Conservation (phyloP, 2,888 invertebrate genomes). For the Drosophila paramelanica region DNA sequence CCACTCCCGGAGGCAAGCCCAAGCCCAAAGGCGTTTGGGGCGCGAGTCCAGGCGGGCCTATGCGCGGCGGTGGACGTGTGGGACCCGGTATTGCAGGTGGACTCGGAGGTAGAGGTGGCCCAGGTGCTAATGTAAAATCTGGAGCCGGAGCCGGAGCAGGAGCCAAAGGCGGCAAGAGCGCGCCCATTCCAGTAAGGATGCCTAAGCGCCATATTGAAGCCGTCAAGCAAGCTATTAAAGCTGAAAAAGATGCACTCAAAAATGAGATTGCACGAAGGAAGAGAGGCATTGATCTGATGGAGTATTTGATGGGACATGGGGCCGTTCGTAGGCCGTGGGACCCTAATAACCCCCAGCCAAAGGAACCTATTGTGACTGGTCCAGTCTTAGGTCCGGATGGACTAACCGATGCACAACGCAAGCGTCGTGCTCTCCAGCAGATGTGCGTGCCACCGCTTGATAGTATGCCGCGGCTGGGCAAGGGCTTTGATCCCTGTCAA, state of each 20-base stretch:
- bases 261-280: conserved; percentile 15
- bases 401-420: conserved; percentile 51
- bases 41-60: conserved; percentile 23
- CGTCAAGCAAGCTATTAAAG: conserved; percentile 3
- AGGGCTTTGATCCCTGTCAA: conserved; percentile 48
- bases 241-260: conserved; percentile 11
- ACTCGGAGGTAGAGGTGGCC: conserved; percentile 12
- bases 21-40: conserved; percentile 26
- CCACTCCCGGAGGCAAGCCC: conserved; percentile 5
- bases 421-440: conserved; percentile 41
- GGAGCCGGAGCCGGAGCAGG: background rate
- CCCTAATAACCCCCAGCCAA: conserved; percentile 28
- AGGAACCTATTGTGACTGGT: background rate
- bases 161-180: conserved; percentile 5
- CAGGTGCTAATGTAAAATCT: conserved; percentile 22
- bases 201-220: conserved; percentile 15
- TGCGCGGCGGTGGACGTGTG: conserved; percentile 18
- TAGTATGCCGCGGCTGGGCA: conserved; percentile 67
- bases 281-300: conserved; percentile 53
- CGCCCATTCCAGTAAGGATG: conserved; percentile 44
- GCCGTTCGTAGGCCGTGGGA: conserved; percentile 31
- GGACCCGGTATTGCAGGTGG: background rate
- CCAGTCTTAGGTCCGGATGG: conserved; percentile 48
- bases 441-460: conserved; percentile 64
- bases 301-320: conserved; percentile 47